Base-by-base conservation (phyloP, 2,888 invertebrate species). In the Troglohyphantes excavatus region DNA sequence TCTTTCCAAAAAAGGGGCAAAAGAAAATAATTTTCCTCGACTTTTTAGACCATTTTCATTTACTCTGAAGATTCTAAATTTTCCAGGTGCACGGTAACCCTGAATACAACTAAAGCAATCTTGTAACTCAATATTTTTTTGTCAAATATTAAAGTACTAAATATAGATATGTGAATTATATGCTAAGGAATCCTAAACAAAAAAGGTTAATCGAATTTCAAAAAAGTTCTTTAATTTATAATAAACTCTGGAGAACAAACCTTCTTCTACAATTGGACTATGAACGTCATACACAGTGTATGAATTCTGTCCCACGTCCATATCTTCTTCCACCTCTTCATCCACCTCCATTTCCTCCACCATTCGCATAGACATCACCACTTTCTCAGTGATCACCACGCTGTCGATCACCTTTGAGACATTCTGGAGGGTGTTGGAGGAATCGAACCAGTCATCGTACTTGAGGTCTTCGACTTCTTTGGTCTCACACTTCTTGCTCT, bases 391-490 rank as follows among this genome's bases (percentile, higher is more conserved):
- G 33, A 83, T 75, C 5, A 88, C 72, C 11, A 92, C 68, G 11
- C 33, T 59, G 9, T 83, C 53, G 2, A 92, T 75, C 33, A 63
- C 19, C 29, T 83, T 78, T 11, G 75, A 61, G n/a, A 91, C 59
- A 76, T 91, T 92, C 21, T 90, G 61, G 17, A 92, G 68, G 61
- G 91, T 93, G 89, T 92, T 92, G 70, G 92, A 92, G 11, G 93
- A 92, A 7, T 93, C 92, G 91, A 93, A 94, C 94, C 94, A 94
- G 27, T 93, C 93, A 39, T 92, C 91, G 81, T 93, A 93, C 39
- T 93, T 92, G 68, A 93, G 91, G 91, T 94, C 94, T 61, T 92
- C 92, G 0, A 93, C 93, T 61, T 92, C 92, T 13, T 91, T 91
- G 7, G 33, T 27, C 2, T 61, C 82, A n/a, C 26, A 23, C 17